Base-by-base conservation (phyloP, 2,113 vertebrate species). In the Hemiscyllium ocellatum region DNA sequence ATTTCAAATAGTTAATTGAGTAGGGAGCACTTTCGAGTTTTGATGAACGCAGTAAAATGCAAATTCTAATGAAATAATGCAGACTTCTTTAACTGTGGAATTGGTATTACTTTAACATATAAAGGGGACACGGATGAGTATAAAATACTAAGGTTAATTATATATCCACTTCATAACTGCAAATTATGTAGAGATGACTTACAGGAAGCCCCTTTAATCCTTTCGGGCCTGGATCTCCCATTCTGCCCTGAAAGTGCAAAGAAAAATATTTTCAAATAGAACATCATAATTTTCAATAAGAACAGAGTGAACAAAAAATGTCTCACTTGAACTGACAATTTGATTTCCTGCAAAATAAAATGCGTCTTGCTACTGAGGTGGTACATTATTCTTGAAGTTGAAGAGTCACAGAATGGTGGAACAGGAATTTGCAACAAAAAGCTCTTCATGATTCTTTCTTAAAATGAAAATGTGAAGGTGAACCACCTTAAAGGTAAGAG, bases 141-240 rank as follows among this genome's bases (percentile, higher is more conserved):
- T 83, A 83, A 83, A 42, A 83, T 42, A 47, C n/a, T 83, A 37
- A 19, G 0, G 13, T 83, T 19, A 83, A 89, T 61, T 29, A 56
- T 52, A 52, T 10, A 87, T 29, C 3, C 87, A n/a, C 29, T 20
- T 20, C 33, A 37, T 22, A 93, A 37, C 5, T 37, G 33, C 33
- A 37, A 37, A 93, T 76, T 76, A 10, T 37, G 37, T 65, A 37
- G 19, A 37, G 47, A 47, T 91, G 26, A 97, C 98, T 98, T 97
- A 99, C 98, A 61, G 96, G 96, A 85, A 96, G 68, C n/a, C 98
- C 98, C 4, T 97, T 97, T 66, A 98, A 96, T 76, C 98, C 98
- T 96, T 96, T 98, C 61, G 97, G 96, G 22, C 98, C 98, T 0
- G 97, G 97, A 19, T 98, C 97, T 96, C 98, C 98, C 10, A 87